These are phyloP conservation scores for Chiridota heheva DNA, from an alignment of 35 echinoderm and acorn worm genomes.

Conservation along the genomic window DNA sequence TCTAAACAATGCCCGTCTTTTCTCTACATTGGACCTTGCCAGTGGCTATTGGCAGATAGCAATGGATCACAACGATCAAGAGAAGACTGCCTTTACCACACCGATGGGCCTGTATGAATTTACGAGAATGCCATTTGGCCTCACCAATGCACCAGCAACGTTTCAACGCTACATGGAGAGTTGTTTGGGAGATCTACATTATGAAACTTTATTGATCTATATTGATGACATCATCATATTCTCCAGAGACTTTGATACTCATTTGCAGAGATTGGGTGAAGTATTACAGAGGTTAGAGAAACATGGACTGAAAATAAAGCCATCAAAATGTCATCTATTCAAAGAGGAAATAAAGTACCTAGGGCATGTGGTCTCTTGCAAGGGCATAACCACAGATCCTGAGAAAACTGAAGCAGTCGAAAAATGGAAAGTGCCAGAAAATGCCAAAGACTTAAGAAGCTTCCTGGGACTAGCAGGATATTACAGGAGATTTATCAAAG, in stretches of 20 bases:
- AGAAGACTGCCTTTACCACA: constrained; percentile 73
- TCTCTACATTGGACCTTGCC: constrained; percentile 42
- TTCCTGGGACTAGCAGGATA: constrained; percentile 75
- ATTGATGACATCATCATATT: constrained; percentile 74
- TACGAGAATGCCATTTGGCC: constrained; percentile 69
- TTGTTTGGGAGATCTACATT: constrained; percentile 59
- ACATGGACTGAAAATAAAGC: constrained; percentile 68
- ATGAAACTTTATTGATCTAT: constrained; percentile 43
- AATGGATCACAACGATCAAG: constrained; percentile 44
- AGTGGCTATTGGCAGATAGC: constrained; percentile 50
- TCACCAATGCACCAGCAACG: constrained; percentile 60
- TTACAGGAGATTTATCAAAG: constrained; percentile 55
- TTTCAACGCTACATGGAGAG: constrained; percentile 74
- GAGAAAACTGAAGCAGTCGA: constrained; percentile 50
- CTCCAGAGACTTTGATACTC: constrained; percentile 30
- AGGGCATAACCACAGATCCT: constrained; percentile 58
- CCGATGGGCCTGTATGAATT: constrained; percentile 71
- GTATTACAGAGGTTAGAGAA: constrained; percentile 45
- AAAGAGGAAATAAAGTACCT: constrained; percentile 48
- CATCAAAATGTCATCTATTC: constrained; percentile 63
- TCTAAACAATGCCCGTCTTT: constrained; percentile 9
- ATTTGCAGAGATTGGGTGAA: constrained; percentile 20
- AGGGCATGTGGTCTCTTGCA: constrained; percentile 52
- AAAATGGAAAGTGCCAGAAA: constrained; percentile 38
- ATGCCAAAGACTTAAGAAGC: constrained; percentile 18